A percentile compares a stretch with the other conserved stretches of the same genome.
phyloP scores from a whole-genome alignment of 2,113 vertebrate species.

The Dipodomys ordii region DNA sequence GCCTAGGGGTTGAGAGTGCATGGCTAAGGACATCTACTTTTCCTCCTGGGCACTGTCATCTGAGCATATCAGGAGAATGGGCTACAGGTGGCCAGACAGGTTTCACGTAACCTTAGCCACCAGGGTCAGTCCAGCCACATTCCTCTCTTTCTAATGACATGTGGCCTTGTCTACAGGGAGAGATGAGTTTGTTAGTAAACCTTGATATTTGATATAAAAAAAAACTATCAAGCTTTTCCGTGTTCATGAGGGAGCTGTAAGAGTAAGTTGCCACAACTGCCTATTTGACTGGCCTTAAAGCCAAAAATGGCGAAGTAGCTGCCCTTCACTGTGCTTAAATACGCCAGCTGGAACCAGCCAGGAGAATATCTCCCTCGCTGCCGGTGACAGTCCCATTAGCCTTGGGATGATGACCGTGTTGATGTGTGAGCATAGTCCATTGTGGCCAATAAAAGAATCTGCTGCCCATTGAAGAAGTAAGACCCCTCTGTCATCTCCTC shows the following conservation, averaged over 20 bases:
- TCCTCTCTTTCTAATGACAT: no score
- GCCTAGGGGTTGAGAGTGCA: no score
- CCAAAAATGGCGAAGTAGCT: not conserved
- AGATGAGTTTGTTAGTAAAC: no score
- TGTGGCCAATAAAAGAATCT: not conserved
- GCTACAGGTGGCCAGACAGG: no score
- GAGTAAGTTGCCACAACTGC: not conserved
- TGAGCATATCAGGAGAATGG: no score
- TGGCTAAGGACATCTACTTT: no score
- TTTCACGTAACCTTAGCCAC: no score
- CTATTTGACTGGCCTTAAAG: not conserved
- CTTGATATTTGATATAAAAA: no score
- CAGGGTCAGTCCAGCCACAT: no score
- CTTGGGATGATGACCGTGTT: slow-evolving; percentile 3
- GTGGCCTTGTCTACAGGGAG: no score
- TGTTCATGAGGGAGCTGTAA: not conserved
- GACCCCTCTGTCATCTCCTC: not conserved
- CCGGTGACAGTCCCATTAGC: slow-evolving; percentile 47
- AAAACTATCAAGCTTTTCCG: not conserved
- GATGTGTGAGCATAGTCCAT: slow-evolving; percentile 31
- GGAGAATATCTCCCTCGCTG: slow-evolving; percentile 11
- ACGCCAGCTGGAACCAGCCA: not conserved
- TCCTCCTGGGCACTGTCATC: no score
- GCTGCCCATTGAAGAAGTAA: not conserved
- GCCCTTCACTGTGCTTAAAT: not conserved